Evolutionary conservation across 2,113 vertebrate genomes (phyloP).

Genomic region (Plotosus lineatus): DNA sequence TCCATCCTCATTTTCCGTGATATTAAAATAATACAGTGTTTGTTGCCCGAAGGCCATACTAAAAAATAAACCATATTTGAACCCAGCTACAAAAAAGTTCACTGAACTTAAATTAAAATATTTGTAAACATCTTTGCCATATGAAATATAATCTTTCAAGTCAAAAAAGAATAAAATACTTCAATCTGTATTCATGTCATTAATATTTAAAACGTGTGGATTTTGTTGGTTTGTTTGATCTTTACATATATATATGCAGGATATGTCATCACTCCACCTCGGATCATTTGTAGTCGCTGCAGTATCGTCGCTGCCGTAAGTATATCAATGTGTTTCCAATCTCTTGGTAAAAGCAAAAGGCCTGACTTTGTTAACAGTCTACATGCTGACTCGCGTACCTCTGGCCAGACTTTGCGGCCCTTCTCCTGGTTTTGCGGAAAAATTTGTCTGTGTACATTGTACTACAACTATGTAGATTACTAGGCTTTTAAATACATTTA

Average conservation of each 20-base stretch:
- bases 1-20: constrained; percentile 79
- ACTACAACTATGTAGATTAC: constrained; percentile 81
- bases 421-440: constrained; percentile 69
- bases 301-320: constrained; percentile 69
- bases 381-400: constrained; percentile 63
- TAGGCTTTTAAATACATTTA: constrained; percentile 81
- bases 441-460: constrained; percentile 83
- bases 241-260: constrained; percentile 78
- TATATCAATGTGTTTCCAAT: constrained; percentile 72
- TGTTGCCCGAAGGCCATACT: constrained; percentile 90
- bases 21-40: constrained; percentile 99
- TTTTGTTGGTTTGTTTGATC: constrained; percentile 53
- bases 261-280: constrained; percentile 81
- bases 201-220: constrained; percentile 88
- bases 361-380: constrained; percentile 72
- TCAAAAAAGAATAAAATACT: constrained; percentile 99
- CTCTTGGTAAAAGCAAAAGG: constrained; percentile 71
- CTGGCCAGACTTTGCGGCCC: constrained; percentile 57
- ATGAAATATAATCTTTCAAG: constrained; percentile 99
- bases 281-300: constrained; percentile 80
- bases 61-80: constrained; percentile 96
- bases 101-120: constrained; percentile 99
- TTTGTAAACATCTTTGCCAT: constrained; percentile 99
- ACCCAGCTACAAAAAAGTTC: constrained; percentile 99
- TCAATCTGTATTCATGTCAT: constrained; percentile 97